Evolutionary conservation across 2,797 vertebrate species (phyloP), one percentile per base, ranked within the genome.

Genomic region (Chlorospingus semifuscus): DNA sequence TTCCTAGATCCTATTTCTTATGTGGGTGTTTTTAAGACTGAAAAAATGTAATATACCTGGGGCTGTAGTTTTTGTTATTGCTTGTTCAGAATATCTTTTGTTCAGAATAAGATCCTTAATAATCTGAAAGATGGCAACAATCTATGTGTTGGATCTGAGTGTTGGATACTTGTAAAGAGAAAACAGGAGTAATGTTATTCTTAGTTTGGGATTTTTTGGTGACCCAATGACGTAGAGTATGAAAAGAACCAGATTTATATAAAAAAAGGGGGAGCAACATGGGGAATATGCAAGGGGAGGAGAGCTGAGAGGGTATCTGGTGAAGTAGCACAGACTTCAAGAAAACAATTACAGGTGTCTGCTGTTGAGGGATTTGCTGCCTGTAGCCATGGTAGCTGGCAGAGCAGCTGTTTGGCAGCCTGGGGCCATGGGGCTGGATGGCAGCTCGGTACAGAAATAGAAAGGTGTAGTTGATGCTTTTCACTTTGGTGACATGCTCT

Each of bases 381-480:
- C 11, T 56, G 15, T 39, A 59, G 23, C 59, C 34, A 22, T 12
- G 55, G 56, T 39, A 92, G 34, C 39, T 63, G 65, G 23, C 47
- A 81, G 65, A 83, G 50, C 57, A 77, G 70, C 76, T 89, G 57
- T 47, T 71, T 93, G 66, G 22, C 60, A 91, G 76, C 41, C 81
- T 46, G 26, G 42, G 68, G 49, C 15, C 80, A 32, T 14, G 53
- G 79, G 91, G n/a, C 41, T 93, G 82, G 30, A 63, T 61, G 34
- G 47, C 81, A 64, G 11, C 69, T 95, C 87, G 49, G 72, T 66
- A 49, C 84, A 57, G 85, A 96, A 94, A 92, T 85, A 96, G 87
- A 91, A 90, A 85, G 61, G 68, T 91, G 70, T 53, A 49, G 61
- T 7, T 90, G 83, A 36, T 92, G 53, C 39, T 92, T 94, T 80